Percentiles rank a stretch among this genome's conserved stretches.
phyloP scores from a whole-genome alignment of 2,113 vertebrate genomes.

The Lycaon pictus region DNA sequence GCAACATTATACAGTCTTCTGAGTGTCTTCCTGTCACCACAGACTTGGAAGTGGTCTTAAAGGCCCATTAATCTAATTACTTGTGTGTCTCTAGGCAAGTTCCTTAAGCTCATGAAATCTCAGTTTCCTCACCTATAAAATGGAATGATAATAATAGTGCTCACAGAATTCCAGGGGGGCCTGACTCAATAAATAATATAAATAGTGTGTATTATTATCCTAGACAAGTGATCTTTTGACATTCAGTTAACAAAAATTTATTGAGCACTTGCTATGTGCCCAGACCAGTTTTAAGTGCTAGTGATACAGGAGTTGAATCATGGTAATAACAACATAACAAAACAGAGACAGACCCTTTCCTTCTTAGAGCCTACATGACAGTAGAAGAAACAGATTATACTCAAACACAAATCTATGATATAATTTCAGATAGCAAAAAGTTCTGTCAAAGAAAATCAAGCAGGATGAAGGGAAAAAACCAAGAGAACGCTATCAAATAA shows the following conservation, averaged over 20 bases:
- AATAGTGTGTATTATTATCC: not conserved
- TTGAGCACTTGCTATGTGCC: not conserved
- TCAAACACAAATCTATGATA: not conserved
- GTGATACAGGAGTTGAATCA: not conserved
- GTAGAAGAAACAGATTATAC: not conserved
- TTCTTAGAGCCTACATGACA: not conserved
- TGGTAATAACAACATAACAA: not conserved
- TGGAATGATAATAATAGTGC: not conserved
- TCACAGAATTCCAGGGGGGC: not conserved
- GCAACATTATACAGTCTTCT: not conserved
- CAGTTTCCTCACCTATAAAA: not conserved
- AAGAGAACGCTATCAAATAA: too few relatives aligned
- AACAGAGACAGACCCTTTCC: not conserved
- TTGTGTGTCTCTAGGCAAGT: not conserved
- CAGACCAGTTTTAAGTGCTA: not conserved
- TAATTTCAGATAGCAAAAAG: not conserved
- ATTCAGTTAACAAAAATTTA: conserved; percentile 9
- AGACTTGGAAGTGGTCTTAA: not conserved
- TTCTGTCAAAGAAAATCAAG: not conserved
- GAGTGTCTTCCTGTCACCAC: not conserved
- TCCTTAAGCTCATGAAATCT: not conserved
- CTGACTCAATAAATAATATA: not conserved
- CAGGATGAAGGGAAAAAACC: not conserved
- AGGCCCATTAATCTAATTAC: not conserved
- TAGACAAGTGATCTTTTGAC: not conserved